Evolutionary conservation across 2,888 invertebrate species (phyloP), one percentile per base, ranked within the genome.

Genomic region (Cerceris ruficornis): DNA sequence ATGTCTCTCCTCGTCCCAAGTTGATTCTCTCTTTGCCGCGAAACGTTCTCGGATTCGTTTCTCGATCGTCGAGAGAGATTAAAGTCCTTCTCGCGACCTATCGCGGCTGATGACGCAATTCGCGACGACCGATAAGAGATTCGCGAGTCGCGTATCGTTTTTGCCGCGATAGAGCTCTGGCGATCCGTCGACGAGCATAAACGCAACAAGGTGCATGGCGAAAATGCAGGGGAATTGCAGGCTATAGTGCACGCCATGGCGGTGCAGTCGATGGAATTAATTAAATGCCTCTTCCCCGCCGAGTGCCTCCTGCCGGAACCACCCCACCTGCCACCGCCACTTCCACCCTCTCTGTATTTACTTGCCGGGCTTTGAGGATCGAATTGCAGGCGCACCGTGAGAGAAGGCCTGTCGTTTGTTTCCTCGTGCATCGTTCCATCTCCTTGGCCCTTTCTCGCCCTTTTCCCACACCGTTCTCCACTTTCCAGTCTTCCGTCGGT

Each of bases 301-400:
- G 8, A 9, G 14, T 9, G 14, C 17, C 66, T 52, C 28, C 28
- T 28, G 28, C 28, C 28, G 28, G 28, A 28, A 28, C 28, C 28
- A 28, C 28, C 28, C 28, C 28, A 28, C 28, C 13, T 54, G 17
- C 52, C 59, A 7, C 66, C 39, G 57, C 43, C n/a, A 7, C 39
- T 8, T 11, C 52, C 76, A 61, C 41, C 75, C 67, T 69, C 54
- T 74, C 69, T 79, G 81, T 86, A 80, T 86, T 86, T 86, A 79
- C 77, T 65, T 80, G 78, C 75, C 74, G 76, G 68, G 77, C 84
- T 85, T 85, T 84, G 85, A 84, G 82, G 84, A 80, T 86, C 82
- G 77, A 75, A 80, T 85, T 83, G 82, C 86, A 78, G 69, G 70
- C 86, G 77, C 76, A 76, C 80, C 82, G 73, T 79, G 77, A 74